Evolutionary conservation across 23 tunicate species (phyloP), one percentile per base, ranked within the genome.

Genomic region (Trididemnum nubilum): DNA sequence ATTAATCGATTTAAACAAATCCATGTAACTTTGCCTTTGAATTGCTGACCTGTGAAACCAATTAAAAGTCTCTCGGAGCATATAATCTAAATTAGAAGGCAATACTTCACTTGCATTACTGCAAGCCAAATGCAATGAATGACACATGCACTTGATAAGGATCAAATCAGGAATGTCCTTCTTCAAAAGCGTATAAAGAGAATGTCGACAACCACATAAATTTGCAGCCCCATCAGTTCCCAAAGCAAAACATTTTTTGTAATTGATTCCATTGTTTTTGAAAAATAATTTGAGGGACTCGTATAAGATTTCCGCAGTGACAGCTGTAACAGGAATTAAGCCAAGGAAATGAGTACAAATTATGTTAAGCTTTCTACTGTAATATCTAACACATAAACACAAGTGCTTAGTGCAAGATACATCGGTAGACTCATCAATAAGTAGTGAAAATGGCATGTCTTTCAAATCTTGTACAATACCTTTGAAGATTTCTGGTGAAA

Each of bases 1-100:
- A 12, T 69, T 69, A 22, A 69, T 69, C 15, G 31, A 7, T 22
- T 69, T 30, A 31, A 2, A 69, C 15, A 69, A 5, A 5, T 69
- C 74, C 9, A 34, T 27, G 22, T 69, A 69, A 12, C 7, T 5
- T 34, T 28, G 22, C 12, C 22, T 69, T 34, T 24, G 38, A 33
- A 31, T 9, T 69, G 74, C 38, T 4, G 74, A 69, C 38, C 38
- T 69, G 25, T 69, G 74, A 32, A 69, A 69, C 74, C 38, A 69
- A 5, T 30, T 69, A 31, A 32, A 69, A 12, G 74, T 69, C 22
- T 69, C 74, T 34, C 74, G 74, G 12, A 69, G 39, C 38, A 69
- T 27, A 31, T 69, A 69, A 32, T 69, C 74, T 7, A 69, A 4
- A 34, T 31, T 4, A 7, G 38, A 44, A 7, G 54, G 54, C 54